Base-by-base conservation (phyloP, 2,113 vertebrate genomes). In the Odocoileus hemionus region DNA sequence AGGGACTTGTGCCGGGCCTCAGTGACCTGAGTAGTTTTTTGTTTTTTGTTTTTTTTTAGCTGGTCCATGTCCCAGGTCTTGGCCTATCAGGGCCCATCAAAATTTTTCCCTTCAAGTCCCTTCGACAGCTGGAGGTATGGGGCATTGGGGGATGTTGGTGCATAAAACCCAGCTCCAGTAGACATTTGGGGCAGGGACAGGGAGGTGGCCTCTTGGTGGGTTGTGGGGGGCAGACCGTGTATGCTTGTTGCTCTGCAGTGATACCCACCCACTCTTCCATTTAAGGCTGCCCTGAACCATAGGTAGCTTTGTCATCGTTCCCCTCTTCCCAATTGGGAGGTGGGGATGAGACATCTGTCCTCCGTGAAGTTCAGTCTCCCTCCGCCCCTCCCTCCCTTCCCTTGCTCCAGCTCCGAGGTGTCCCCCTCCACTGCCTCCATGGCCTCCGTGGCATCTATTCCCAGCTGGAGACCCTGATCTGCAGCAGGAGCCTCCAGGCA, bases 41-140 rank as follows among this genome's bases (percentile, higher is more conserved):
- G 45, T 47, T 97, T 7, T 45, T 97, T 45, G 47, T 94, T 84
- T 98, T 47, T 97, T 97, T 94, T 47, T 91, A 99, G 99, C 99
- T 99, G 0, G 84, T 99, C 96, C 99, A 99, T 96, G 98, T 99
- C 39, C 98, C 99, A 76, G 99, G 98, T 23, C 92, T 78, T 83
- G 99, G 97, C 91, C 97, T 99, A 39, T 99, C 99, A 90, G 99
- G 99, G 25, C 97, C 99, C 94, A 99, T 99, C 98, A 99, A 99
- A 98, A 99, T 99, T 98, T 99, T 99, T 92, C 99, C 99, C 9
- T 99, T 99, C 98, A 99, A 99, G 98, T 99, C 99, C 50, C 98
- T 99, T 39, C 99, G 99, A 88, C 98, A 98, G 97, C 98, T 99
- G 97, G 99, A 99, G 99, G 99, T 99, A 97, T 43, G 86, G 60